phyloP scores from a whole-genome alignment of 2,888 invertebrate genomes.

The Platypus cylindrus region DNA sequence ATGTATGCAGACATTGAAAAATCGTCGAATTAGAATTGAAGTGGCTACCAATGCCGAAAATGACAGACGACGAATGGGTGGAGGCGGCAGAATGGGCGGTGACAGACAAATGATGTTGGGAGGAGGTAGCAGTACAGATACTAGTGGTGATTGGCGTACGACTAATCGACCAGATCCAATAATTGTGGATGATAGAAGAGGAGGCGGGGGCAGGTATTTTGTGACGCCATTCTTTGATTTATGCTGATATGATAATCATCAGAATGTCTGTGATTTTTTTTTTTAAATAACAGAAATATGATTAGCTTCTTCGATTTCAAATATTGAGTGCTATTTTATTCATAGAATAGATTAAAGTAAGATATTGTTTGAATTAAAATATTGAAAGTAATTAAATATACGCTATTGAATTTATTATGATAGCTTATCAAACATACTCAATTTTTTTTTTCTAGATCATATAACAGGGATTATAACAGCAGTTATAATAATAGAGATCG shows the following conservation, averaged over 20 bases:
- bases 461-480: too few relatives aligned
- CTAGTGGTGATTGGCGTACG: constrained; percentile 65
- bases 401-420: too few relatives aligned
- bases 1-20: constrained; percentile 55
- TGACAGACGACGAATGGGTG: constrained; percentile 48
- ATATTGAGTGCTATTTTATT: too few relatives aligned
- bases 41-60: constrained; percentile 63
- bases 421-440: too few relatives aligned
- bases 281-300: too few relatives aligned
- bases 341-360: too few relatives aligned
- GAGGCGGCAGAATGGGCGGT: constrained; percentile 37
- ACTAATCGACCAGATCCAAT: constrained; percentile 36
- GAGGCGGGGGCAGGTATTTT: constrained; percentile 19
- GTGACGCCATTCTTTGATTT: not conserved
- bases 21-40: constrained; percentile 66
- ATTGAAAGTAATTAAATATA: too few relatives aligned
- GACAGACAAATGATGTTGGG: constrained; percentile 41
- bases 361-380: too few relatives aligned
- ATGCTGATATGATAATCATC: not conserved
- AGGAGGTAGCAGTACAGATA: constrained; percentile 44
- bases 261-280: constrained; percentile 3
- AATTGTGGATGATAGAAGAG: constrained; percentile 31
- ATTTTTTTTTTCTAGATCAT: too few relatives aligned
- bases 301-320: too few relatives aligned
- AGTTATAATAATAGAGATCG: too few relatives aligned